Evolutionary conservation across 2,797 vertebrate genomes (phyloP).

Genomic region (Chrosomus eos): DNA sequence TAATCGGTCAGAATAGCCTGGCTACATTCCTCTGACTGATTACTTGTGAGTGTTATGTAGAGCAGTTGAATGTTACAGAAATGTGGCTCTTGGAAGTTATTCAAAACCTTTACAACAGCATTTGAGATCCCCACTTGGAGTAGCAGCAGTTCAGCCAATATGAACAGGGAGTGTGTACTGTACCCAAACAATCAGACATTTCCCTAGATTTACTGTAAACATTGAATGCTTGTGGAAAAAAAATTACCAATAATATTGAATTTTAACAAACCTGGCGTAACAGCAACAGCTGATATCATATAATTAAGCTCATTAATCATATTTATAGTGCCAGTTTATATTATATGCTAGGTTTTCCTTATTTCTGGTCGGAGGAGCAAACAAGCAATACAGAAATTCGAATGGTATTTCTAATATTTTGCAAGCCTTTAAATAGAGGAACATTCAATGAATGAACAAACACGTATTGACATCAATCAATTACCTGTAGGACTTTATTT

Average conservation of each 20-base stretch:
- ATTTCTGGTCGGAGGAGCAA: not conserved
- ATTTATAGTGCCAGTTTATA: not conserved
- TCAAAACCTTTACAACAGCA: not conserved
- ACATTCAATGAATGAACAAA: not conserved
- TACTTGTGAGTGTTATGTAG: not conserved
- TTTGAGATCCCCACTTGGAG: slow-evolving; percentile 12
- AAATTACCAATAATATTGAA: not conserved
- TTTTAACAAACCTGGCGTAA: not conserved
- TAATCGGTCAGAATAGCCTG: not conserved
- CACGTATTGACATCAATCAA: not conserved
- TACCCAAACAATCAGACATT: not conserved
- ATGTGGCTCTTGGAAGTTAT: slow-evolving; percentile 15
- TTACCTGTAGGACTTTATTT: not conserved
- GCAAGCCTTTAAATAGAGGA: not conserved
- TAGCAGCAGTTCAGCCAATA: slow-evolving; percentile 25
- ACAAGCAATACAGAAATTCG: not conserved
- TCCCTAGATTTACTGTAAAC: not conserved
- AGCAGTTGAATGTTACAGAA: slow-evolving; percentile 14
- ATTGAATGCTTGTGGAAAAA: not conserved
- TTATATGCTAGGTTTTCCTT: not conserved
- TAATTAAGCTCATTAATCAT: not conserved
- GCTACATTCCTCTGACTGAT: slow-evolving; percentile 32
- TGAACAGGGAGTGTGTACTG: not conserved
- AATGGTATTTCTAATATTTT: not conserved
- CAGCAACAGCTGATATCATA: not conserved